Percentiles rank a stretch among this genome's conserved stretches.
These are phyloP conservation scores for Oxycera nigricornis DNA, from an alignment of 2,888 invertebrate genomes.

Conservation along the genomic window DNA sequence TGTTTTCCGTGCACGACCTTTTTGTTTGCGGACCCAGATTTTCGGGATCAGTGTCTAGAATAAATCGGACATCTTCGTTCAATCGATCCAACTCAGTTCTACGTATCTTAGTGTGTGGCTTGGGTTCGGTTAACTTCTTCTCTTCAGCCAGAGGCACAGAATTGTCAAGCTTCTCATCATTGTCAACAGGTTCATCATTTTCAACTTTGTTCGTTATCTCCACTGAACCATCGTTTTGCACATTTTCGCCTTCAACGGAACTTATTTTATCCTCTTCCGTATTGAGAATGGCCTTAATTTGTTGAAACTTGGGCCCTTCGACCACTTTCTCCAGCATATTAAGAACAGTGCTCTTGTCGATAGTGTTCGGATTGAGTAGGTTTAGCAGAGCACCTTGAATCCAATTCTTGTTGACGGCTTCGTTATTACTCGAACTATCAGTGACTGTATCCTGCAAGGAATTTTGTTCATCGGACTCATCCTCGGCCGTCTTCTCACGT, in stretches of 20 bases:
- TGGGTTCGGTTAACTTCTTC: background rate
- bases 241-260: background rate
- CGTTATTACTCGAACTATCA: slow-evolving; percentile 40
- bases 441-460: slow-evolving; percentile 20
- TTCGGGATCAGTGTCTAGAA: background rate
- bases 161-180: background rate
- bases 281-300: slow-evolving; percentile 52
- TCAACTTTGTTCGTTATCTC: background rate
- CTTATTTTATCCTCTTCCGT: background rate
- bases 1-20: slow-evolving; percentile 1
- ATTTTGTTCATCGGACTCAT: slow-evolving; percentile 23
- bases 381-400: slow-evolving; percentile 52
- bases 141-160: background rate
- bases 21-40: background rate
- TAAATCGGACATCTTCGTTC: slow-evolving; percentile 67
- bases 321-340: slow-evolving; percentile 51
- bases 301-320: slow-evolving; percentile 51
- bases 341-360: slow-evolving; percentile 51
- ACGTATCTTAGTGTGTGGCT: background rate
- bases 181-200: background rate
- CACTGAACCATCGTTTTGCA: background rate
- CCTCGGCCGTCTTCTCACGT: background rate
- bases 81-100: slow-evolving; percentile 67
- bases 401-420: slow-evolving; percentile 47
- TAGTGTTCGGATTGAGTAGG: slow-evolving; percentile 50